phyloP scores from a whole-genome alignment of 2,113 vertebrate genomes.

The Apodemus speciosus region DNA sequence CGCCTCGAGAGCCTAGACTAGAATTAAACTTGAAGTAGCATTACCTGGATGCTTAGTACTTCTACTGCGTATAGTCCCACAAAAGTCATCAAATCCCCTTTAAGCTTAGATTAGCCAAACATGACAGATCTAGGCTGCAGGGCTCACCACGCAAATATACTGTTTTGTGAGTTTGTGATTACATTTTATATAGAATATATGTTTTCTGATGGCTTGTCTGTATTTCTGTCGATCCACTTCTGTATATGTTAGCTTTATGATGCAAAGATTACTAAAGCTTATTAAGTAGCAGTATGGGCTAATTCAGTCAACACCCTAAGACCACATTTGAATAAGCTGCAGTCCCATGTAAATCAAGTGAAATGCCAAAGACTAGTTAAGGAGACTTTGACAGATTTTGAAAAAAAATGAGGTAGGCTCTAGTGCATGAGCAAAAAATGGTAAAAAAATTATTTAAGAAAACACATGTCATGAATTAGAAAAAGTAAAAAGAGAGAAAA shows the following conservation, averaged over 20 bases:
- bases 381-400: neutral
- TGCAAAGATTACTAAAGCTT: neutral
- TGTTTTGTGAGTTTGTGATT: neutral
- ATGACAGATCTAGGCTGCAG: neutral
- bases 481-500: neutral
- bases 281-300: neutral
- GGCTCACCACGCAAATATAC: neutral
- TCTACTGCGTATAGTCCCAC: fast-evolving
- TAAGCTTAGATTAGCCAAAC: neutral
- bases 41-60: neutral
- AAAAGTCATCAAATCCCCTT: neutral
- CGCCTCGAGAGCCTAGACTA: neutral
- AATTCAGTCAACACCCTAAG: neutral
- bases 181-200: neutral
- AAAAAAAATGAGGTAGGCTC: neutral
- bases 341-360: neutral
- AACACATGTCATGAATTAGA: neutral
- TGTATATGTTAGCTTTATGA: neutral
- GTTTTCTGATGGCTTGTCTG: neutral
- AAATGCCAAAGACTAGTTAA: neutral
- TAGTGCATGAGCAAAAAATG: neutral
- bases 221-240: neutral
- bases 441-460: neutral
- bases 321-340: neutral
- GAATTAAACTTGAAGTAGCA: neutral